phyloP scores from a whole-genome alignment of 2,888 invertebrate species.

The Saturnia pavonia region DNA sequence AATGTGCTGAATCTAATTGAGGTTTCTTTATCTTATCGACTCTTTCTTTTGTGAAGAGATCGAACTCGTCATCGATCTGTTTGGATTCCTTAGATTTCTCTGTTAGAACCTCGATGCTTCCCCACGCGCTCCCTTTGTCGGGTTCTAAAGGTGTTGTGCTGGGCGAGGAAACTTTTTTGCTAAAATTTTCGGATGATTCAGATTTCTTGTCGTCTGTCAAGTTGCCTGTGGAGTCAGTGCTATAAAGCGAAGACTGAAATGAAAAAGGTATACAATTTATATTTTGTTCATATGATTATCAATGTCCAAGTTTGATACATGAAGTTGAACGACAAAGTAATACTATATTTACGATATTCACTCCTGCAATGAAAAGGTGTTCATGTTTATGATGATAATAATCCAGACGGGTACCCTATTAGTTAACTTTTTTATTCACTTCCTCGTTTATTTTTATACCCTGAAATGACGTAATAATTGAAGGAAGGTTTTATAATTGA shows the following conservation, averaged over 20 bases:
- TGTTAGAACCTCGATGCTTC: slow-evolving; percentile 53
- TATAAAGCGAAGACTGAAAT: slow-evolving; percentile 68
- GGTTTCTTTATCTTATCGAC: slow-evolving; percentile 55
- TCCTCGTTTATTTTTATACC: no score
- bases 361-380: no score
- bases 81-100: slow-evolving; percentile 39
- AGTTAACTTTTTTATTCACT: no score
- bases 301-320: not conserved
- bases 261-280: not conserved
- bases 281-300: not conserved
- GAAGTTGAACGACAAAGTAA: no score
- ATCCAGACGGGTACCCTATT: no score
- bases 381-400: no score
- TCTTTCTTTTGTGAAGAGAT: slow-evolving; percentile 73
- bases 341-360: no score
- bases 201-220: slow-evolving; percentile 50
- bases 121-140: slow-evolving; percentile 55
- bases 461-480: no score
- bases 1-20: slow-evolving; percentile 57
- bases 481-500: no score
- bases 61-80: slow-evolving; percentile 73
- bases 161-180: slow-evolving; percentile 41
- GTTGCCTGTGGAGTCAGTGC: slow-evolving; percentile 61
- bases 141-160: slow-evolving; percentile 69
- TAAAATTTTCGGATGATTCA: slow-evolving; percentile 37